Evolutionary conservation across 2,797 vertebrate genomes (phyloP), one percentile per base, ranked within the genome.

Genomic region (Crocidura indochinensis): DNA sequence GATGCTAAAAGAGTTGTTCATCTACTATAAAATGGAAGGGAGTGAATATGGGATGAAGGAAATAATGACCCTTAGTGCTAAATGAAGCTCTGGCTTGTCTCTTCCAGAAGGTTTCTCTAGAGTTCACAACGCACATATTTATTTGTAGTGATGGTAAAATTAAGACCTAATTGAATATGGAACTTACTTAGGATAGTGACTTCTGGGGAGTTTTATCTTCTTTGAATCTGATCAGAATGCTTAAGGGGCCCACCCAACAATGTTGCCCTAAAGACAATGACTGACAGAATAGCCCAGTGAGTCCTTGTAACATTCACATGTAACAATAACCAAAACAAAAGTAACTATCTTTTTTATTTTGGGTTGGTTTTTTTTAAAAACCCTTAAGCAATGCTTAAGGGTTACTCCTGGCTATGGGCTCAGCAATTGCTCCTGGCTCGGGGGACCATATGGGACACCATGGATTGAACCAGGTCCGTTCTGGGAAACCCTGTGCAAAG

Each of bases 1-100:
- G 78, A 84, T 81, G 46, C 80, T 91, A 94, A 86, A 68, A 78
- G 80, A 92, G 93, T 38, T 82, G 65, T 88, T 95, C 84, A 94
- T 79, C 85, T 24, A 88, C 71, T 82, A 3, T 87, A 65, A 89
- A 80, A 64, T 80, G 69, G 20, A 27, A 8, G 24, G 20, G 77
- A 72, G 79, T 75, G 74, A 87, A 29, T 29, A 62, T 1, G 5
- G 44, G 62, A 5, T 19, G n/a, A 90, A 12, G 82, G 88, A 96
- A 94, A 82, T 91, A 91, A 90, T 85, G 77, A 77, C 88, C 69
- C 84, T 76, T 47, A n/a, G 26, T 49, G 95, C 65, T 83, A 65
- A 96, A 67, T 26, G 68, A 88, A 87, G 53, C 26, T 31, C 22
- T 27, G 76, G 67, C 44, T 69, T 62, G 49, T 74, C 27, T 91